Percentiles rank a stretch among this genome's conserved stretches.
Evolutionary conservation across 2,113 vertebrate genomes (phyloP).

Genomic region (Hirundichthys speculiger): DNA sequence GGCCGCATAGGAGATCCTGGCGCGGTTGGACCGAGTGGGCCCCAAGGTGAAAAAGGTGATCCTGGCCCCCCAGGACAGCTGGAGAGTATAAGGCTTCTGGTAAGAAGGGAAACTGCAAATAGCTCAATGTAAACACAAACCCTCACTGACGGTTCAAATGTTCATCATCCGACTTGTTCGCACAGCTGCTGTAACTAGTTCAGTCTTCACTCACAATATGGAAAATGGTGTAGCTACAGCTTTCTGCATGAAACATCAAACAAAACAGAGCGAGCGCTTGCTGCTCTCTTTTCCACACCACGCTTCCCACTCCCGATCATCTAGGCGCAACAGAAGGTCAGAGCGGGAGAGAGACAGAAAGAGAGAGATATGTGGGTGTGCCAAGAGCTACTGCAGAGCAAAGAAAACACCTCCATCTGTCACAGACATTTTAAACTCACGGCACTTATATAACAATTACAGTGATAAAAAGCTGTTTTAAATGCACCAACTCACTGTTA

Average conservation of each 20-base stretch:
- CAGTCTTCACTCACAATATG: slow-evolving; percentile 31
- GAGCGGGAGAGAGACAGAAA: slow-evolving; percentile 53
- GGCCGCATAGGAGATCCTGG: slow-evolving; percentile 88
- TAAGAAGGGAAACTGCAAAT: slow-evolving; percentile 66
- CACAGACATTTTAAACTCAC: slow-evolving; percentile 60
- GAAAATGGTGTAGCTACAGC: slow-evolving; percentile 43
- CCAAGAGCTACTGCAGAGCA: slow-evolving; percentile 58
- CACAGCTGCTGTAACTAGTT: slow-evolving; percentile 40
- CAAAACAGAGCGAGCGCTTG: slow-evolving; percentile 48
- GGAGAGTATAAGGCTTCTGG: slow-evolving; percentile 68
- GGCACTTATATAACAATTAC: slow-evolving; percentile 55
- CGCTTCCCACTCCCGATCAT: slow-evolving; percentile 68
- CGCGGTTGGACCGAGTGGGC: slow-evolving; percentile 78
- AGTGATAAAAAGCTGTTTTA: slow-evolving; percentile 43
- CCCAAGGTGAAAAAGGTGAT: slow-evolving; percentile 85
- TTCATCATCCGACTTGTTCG: slow-evolving; percentile 3
- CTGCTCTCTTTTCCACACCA: slow-evolving; percentile 55
- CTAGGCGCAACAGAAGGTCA: slow-evolving; percentile 65
- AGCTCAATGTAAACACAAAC: slow-evolving; percentile 5
- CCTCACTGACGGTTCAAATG: slow-evolving; percentile 16
- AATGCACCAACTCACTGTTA: slow-evolving; percentile 44
- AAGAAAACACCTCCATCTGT: slow-evolving; percentile 71
- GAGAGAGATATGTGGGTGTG: slow-evolving; percentile 61
- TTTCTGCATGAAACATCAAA: slow-evolving; percentile 65
- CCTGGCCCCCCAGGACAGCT: slow-evolving; percentile 84